phyloP scores from a whole-genome alignment of 2,888 invertebrate species.

The Coecobrya sp. region DNA sequence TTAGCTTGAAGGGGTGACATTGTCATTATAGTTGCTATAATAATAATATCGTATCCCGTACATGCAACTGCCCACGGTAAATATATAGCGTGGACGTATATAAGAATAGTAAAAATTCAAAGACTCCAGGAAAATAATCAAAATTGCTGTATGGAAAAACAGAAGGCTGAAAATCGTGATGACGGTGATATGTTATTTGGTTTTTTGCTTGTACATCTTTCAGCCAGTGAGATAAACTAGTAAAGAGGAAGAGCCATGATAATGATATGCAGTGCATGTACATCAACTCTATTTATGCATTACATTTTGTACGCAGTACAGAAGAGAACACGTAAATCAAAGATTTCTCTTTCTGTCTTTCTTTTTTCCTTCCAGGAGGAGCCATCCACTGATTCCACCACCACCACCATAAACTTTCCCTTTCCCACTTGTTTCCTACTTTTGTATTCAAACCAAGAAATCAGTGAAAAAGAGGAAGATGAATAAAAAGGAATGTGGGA shows the following conservation, averaged over 20 bases:
- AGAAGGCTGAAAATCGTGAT: constrained; percentile 2
- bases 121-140: not conserved
- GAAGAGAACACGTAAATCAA: constrained; percentile 77
- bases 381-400: not conserved
- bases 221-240: constrained; percentile 10
- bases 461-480: constrained; percentile 57
- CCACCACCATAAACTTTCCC: constrained; percentile 63
- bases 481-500: constrained; percentile 58
- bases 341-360: constrained; percentile 77
- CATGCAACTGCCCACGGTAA: not conserved
- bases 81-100: not conserved
- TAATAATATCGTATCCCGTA: not conserved
- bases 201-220: constrained; percentile 3
- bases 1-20: constrained; percentile 16
- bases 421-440: constrained; percentile 61
- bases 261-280: constrained; percentile 73
- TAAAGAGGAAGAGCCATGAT: constrained; percentile 26
- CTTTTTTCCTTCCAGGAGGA: constrained; percentile 58
- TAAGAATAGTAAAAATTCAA: not conserved
- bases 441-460: constrained; percentile 72
- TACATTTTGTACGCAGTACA: constrained; percentile 71
- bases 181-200: constrained; percentile 26
- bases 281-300: constrained; percentile 74
- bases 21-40: constrained; percentile 9
- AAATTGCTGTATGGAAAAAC: not conserved